Base-by-base conservation (phyloP, 92 coral and sea anemone genomes). In the Nematostella vectensis region DNA sequence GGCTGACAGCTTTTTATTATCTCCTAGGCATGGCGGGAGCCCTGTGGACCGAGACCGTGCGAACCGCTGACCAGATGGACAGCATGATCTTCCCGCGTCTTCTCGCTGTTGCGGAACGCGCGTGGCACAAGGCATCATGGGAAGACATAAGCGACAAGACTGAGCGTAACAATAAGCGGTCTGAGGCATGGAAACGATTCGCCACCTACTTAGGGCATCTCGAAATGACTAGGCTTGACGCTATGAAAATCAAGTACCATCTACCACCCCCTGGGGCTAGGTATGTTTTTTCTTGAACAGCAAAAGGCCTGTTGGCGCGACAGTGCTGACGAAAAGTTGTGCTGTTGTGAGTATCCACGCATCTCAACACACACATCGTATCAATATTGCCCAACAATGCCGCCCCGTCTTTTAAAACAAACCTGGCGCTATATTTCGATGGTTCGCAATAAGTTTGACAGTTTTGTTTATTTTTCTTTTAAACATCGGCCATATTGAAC, bases 121-220 rank as follows among this genome's bases (percentile, higher is more conserved):
- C 88, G 26, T 85, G 95, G 95, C 85, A 76, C 72, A 81, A 81
- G 48, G 88, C 88, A 68, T 21, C 82, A 19, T 83, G 85, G 82
- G 95, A 86, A 39, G 50, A 17, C 25, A 48, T 61, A 6, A 47
- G 24, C 8, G 66, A 75, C 25, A 58, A 26, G 25, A 29, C 0
- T 6, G 57, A 50, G 29, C 62, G 82, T 50, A 62, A 81, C 2
- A 70, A 55, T 18, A 68, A 52, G 18, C 58, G 58, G 55, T 31
- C 61, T 15, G 60, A 53, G 18, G 85, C 80, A 50, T 86, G 95
- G 95, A 57, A 31, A 49, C 52, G 33, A 47, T 86, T 86, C 39
- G 85, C 88, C 13, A 86, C 76, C 67, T 60, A 69, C 16, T 59
- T 86, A 21, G 88, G 88, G 1, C 62, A 71, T 38, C 70, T 67